Evolutionary conservation across 2,797 vertebrate species (phyloP), one percentile per base, ranked within the genome.

Genomic region (Malurus splendens): DNA sequence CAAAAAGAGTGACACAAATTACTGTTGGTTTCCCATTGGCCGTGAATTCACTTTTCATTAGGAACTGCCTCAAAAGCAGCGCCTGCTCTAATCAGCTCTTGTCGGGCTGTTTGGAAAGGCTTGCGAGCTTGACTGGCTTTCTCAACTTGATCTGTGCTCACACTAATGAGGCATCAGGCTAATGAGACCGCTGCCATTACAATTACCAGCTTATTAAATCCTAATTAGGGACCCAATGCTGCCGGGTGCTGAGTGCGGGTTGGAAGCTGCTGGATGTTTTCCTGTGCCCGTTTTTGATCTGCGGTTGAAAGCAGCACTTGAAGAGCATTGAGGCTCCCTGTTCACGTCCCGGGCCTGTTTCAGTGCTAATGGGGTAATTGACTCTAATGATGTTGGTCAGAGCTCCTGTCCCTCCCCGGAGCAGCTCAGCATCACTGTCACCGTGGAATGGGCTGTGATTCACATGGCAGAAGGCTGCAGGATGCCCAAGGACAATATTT

Each of bases 171-270:
- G 24, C 54, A 61, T 92, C 75, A 82, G 44, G 66, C 88, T 96
- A 90, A 94, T 90, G 90, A 91, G 91, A 90, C 84, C 85, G 38
- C 52, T 87, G 76, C 92, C 66, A 93, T 91, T 75, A 57, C 86
- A 86, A 94, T 93, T 95, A 94, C 78, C 52, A 72, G 73, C 72
- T 89, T 87, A 95, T 95, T 91, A 94, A 93, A 92, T 75, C 75
- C 92, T 95, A 93, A 94, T 93, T 91, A 93, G 90, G 86, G 86
- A 6, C 20, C 42, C 41, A 25, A 67, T 93, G 77, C 92, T 93
- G 82, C 68, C 7, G n/a, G 76, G 75, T 89, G 76, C 91, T 92
- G 82, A 70, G 82, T 12, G 51, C 78, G 78, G 42, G 28, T 9
- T 51, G 55, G 18, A 41, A 73, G 51, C 32, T 62, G 68, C 81